Evolutionary conservation across 2,113 vertebrate species (phyloP).

Genomic region (Gymnocephalus cernua): DNA sequence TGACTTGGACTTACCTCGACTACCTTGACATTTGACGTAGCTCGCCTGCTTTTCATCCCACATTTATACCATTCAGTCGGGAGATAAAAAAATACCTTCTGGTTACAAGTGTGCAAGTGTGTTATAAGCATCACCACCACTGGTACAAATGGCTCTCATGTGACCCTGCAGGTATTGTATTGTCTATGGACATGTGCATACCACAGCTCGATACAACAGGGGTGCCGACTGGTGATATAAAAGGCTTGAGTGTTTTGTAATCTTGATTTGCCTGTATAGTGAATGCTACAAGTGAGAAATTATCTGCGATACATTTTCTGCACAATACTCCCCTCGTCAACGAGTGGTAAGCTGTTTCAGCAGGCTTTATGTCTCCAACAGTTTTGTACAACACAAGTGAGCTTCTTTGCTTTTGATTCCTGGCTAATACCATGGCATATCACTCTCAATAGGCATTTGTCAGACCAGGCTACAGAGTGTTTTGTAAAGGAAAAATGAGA

Average conservation of each 20-base stretch:
- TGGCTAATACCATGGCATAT: slow-evolving; percentile 36
- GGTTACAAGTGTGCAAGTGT: slow-evolving; percentile 1
- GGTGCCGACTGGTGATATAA: slow-evolving; percentile 6
- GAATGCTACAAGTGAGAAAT: slow-evolving; percentile 55
- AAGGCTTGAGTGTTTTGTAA: slow-evolving; percentile 41
- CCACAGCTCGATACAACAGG: slow-evolving; percentile 8
- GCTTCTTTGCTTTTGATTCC: slow-evolving; percentile 59
- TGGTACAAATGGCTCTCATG: slow-evolving; percentile 18
- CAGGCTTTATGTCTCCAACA: slow-evolving; percentile 51
- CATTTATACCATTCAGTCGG: background rate
- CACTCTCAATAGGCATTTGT: slow-evolving; percentile 48
- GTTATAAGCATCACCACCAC: background rate
- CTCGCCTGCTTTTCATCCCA: background rate
- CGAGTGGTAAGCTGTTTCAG: slow-evolving; percentile 57
- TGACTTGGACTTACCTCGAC: background rate
- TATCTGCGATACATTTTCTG: slow-evolving; percentile 52
- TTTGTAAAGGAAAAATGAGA: slow-evolving; percentile 30
- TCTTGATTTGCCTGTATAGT: slow-evolving; percentile 54
- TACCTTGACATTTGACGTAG: background rate
- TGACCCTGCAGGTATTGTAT: slow-evolving; percentile 13
- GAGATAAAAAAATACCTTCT: background rate
- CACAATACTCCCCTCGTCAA: slow-evolving; percentile 54
- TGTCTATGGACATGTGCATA: slow-evolving; percentile 3
- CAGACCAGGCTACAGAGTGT: slow-evolving; percentile 1
- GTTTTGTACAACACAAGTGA: slow-evolving; percentile 42